Conservation (phyloP, 2,888 invertebrate species). For the Heliconius erato region DNA sequence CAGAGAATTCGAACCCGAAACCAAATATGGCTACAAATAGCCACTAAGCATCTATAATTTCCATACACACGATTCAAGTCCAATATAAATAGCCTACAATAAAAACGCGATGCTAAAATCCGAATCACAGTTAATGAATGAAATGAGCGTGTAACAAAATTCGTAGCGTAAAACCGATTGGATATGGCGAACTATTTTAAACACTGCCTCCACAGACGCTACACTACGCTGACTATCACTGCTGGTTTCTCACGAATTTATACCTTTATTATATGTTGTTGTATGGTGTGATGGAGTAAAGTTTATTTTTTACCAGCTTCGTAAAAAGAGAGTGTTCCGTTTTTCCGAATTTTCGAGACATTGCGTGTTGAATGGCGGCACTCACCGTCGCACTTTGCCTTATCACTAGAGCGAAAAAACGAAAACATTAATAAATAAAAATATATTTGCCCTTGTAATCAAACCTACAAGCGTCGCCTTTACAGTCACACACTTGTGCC, state of each 20-base stretch:
- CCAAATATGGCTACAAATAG: background rate
- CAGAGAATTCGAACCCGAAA: background rate
- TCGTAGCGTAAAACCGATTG: conserved; percentile 27
- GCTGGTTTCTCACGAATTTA: background rate
- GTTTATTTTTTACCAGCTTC: no score
- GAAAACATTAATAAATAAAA: no score
- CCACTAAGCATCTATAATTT: background rate
- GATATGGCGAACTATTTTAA: conserved; percentile 23
- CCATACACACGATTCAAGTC: background rate
- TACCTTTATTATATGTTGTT: background rate
- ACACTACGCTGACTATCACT: background rate
- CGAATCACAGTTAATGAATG: conserved; percentile 24
- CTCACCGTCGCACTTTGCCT: no score
- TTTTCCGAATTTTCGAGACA: no score
- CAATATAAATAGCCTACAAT: conserved; percentile 13
- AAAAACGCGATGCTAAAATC: conserved; percentile 14
- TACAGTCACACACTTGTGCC: no score
- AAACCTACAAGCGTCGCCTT: no score
- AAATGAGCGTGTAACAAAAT: conserved; percentile 26
- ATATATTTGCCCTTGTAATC: no score
- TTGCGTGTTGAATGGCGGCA: no score
- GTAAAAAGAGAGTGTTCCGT: no score
- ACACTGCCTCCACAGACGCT: conserved; percentile 15
- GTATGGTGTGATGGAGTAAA: background rate
- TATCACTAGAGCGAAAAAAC: no score